phyloP scores from a whole-genome alignment of 2,113 vertebrate species.

The Myotis davidii region DNA sequence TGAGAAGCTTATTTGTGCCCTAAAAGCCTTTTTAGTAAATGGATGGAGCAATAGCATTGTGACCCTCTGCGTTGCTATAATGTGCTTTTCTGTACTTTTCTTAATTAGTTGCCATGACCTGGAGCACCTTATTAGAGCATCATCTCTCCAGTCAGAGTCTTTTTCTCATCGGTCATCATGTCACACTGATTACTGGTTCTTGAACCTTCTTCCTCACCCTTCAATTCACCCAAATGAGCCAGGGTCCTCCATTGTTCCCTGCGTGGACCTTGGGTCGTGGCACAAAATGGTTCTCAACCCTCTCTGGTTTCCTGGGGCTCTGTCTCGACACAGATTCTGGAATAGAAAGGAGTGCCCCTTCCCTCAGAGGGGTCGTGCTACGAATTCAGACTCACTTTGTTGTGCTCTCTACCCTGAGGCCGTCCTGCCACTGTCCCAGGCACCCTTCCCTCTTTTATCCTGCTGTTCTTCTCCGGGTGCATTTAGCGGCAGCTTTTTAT shows the following conservation, averaged over 20 bases:
- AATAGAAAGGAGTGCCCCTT: not conserved
- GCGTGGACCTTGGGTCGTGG: not conserved
- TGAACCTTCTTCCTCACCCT: not conserved
- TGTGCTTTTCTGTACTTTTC: not conserved
- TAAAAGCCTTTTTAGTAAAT: conserved; percentile 40
- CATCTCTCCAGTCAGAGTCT: not conserved
- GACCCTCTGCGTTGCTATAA: not conserved
- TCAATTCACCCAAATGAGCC: not conserved
- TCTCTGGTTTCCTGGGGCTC: not conserved
- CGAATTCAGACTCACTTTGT: not conserved
- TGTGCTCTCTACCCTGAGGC: not conserved
- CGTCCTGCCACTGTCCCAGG: not conserved
- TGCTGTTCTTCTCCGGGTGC: not conserved
- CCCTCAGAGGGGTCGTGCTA: not conserved
- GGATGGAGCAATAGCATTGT: not conserved
- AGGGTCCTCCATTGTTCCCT: not conserved
- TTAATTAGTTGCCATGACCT: conserved; percentile 32
- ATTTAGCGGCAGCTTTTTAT: not conserved
- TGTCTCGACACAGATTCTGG: not conserved
- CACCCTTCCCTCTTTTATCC: not conserved
- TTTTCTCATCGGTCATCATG: not conserved
- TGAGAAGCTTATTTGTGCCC: not conserved
- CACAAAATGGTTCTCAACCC: not conserved
- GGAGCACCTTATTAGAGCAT: not conserved
- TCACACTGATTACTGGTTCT: not conserved